These are phyloP conservation scores for Sardina pilchardus DNA, from an alignment of 2,113 vertebrate species.

Conservation along the genomic window DNA sequence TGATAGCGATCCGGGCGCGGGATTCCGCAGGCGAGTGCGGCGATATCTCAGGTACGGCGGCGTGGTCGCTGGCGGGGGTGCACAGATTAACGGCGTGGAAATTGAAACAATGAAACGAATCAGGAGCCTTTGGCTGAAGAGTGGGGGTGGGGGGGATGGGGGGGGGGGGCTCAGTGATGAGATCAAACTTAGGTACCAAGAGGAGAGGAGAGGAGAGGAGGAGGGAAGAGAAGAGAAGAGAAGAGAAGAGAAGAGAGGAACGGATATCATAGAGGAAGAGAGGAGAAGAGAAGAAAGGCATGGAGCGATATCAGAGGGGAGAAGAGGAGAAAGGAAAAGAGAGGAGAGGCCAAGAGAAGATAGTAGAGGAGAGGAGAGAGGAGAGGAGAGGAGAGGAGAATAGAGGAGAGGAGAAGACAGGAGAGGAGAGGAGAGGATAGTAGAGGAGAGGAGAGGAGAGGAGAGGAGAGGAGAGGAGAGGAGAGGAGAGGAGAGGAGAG, in stretches of 20 bases:
- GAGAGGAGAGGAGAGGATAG: not conserved
- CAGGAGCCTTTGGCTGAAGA: not conserved
- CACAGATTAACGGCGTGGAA: slow-evolving; percentile 28
- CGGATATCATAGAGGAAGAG: no score
- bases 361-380: no score
- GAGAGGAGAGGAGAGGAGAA: no score
- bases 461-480: no score
- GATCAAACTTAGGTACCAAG: not conserved
- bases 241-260: not conserved
- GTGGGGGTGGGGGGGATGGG: not conserved
- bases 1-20: slow-evolving; percentile 30
- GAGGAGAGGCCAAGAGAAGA: no score
- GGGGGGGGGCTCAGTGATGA: not conserved
- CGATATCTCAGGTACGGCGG: slow-evolving; percentile 10
- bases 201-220: not conserved
- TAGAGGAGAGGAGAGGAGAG: not conserved
- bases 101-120: slow-evolving; percentile 26
- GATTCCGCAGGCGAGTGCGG: slow-evolving; percentile 26
- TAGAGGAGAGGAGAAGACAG: no score
- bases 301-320: no score
- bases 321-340: no score
- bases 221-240: not conserved
- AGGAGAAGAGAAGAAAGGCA: no score
- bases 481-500: not conserved
- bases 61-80: slow-evolving; percentile 29